Evolutionary conservation across 2,888 invertebrate species (phyloP), one percentile per base, ranked within the genome.

Genomic region (Clostera curtula): DNA sequence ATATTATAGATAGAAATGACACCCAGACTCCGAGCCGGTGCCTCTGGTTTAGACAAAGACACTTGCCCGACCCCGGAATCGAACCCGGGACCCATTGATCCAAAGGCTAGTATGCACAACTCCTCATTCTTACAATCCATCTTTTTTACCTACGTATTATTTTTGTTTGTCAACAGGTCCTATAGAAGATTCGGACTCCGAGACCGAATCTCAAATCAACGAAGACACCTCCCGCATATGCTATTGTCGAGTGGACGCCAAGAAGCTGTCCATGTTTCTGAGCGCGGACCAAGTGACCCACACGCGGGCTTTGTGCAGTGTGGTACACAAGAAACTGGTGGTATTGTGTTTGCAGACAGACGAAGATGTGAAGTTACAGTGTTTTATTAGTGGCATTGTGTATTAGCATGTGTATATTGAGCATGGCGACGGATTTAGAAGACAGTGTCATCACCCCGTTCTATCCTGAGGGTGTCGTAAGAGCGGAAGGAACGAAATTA

Each of bases 211-310:
- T 1, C 82, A 84, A 46, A 60, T 67, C 0, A 72, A 76, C 19
- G 75, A 82, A 43, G 76, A 85, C 27, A 50, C 55, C 11, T 60
- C 75, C 0, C 51, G 50, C 10, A 36, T 75, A 0, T 77, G 80
- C 18, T 61, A 85, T 11, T 90, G 90, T 29, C 76, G 87, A 7
- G 88, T 96, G 2, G 95, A 95, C 53, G 89, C 93, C 1, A 91
- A 92, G 51, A 93, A 91, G 56, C 86, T 95, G 19, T 85, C 91
- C 0, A 89, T 90, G 68, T 95, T 96, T 49, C 76, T 96, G 3
- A 87, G 89, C 19, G 92, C 93, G 8, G 91, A 95, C 36, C 90
- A 93, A 45, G 83, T 95, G 24, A 89, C 89, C 33, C 91, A 92
- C 20, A 87, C 87, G 24, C 84, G 86, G 47, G 89, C 93, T 0